A percentile compares a stretch with the other conserved stretches of the same genome.
These are phyloP conservation scores for Mastomys natalensis DNA, from an alignment of 2,113 vertebrate genomes.

Conservation along the genomic window DNA sequence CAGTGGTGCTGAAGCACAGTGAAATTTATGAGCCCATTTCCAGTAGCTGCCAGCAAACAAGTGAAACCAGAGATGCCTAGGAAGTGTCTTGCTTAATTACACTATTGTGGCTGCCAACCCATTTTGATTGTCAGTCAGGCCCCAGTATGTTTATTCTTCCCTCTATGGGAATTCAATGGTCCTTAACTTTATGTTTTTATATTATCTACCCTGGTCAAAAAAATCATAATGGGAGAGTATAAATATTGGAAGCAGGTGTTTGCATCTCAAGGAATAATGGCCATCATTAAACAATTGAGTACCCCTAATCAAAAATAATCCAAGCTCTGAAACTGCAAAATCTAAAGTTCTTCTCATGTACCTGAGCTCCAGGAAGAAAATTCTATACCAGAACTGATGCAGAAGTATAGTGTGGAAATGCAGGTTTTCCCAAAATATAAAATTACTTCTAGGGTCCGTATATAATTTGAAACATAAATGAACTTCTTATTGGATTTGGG, in stretches of 20 bases:
- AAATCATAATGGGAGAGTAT: background rate
- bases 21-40: constrained; percentile 81
- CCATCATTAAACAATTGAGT: background rate
- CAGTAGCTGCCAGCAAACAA: constrained; percentile 69
- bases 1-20: constrained; percentile 72
- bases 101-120: background rate
- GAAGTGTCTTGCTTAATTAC: background rate
- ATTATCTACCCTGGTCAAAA: background rate
- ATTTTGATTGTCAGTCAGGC: background rate
- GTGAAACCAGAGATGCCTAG: constrained; percentile 61
- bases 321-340: background rate
- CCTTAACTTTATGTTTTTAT: background rate
- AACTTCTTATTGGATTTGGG: background rate
- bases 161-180: background rate
- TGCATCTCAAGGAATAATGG: background rate
- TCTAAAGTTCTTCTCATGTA: rapidly evolving
- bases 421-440: background rate
- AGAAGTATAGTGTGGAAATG: background rate
- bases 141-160: background rate
- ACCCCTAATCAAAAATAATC: background rate
- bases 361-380: rapidly evolving
- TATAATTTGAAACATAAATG: background rate
- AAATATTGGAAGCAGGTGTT: background rate
- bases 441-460: background rate
- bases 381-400: no score